Base-by-base conservation (phyloP, 2,797 vertebrate species). In the Paratrypauchen microcephalus region DNA sequence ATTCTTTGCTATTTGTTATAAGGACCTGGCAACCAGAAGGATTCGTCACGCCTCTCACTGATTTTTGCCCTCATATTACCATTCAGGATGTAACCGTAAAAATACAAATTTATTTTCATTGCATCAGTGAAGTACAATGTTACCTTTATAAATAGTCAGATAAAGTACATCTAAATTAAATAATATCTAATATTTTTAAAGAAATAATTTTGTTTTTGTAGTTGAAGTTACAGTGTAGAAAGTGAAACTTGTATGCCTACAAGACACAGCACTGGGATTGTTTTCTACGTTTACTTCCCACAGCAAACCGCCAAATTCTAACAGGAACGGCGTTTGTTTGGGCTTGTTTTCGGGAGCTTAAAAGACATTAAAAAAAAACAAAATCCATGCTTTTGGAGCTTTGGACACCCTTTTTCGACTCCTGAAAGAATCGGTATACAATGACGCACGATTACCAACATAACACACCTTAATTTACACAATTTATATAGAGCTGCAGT, bases 231-330 rank as follows among this genome's bases (percentile, higher is more conserved):
- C 1, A 2, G 2, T 2, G 0, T 23, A 2, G 4, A 28, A 28
- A 28, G 26, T 26, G 30, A 65, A 23, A 11, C 9, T 0, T 12
- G 3, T 56, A 2, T 1, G 15, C 62, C 88, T 75, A 54, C 0
- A 56, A 89, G 83, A 5, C 81, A 41, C 30, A 68, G 21, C 13
- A 0, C 41, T 64, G 87, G 74, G 18, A 18, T 26, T 0, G 0
- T 0, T 0, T 1, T 18, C 2, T 0, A 0, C 0, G 0, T 39
- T 2, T 18, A 5, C n/a, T 64, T 16, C 5, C 3, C 0, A 15
- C 5, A 70, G 0, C 57, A 48, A 84, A 76, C 88, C 91, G 88
- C 88, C 88, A 90, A 90, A 82, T 85, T 91, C 39, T 67, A 74
- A 91, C 74, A 56, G 63, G 62, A 47, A 23, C 0, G 30, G 24